Conservation (phyloP, 2,888 invertebrate species). For the Agrotis clavis region DNA sequence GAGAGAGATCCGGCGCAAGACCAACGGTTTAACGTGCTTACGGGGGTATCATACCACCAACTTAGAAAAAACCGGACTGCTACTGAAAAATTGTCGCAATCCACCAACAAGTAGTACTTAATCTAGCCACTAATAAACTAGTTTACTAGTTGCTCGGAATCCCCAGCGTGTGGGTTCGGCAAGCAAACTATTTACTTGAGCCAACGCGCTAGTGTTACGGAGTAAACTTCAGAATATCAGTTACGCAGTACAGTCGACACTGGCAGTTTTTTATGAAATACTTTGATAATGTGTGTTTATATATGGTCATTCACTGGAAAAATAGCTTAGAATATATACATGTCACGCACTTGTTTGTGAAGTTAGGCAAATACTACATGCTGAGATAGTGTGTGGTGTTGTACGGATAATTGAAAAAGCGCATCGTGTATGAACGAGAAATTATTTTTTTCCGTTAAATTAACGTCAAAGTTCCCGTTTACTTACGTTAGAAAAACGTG, state of each 20-base stretch:
- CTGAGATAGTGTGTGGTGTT: not conserved
- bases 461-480: no score
- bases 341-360: no score
- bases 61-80: no score
- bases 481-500: no score
- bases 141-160: conserved; percentile 1
- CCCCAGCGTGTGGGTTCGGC: not conserved
- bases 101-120: not conserved
- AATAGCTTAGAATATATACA: not conserved
- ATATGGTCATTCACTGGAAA: not conserved
- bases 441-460: no score
- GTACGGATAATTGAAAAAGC: no score
- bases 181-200: not conserved
- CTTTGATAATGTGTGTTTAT: not conserved
- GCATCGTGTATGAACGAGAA: no score
- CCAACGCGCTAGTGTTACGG: not conserved
- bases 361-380: no score
- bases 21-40: no score
- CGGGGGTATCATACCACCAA: no score
- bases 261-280: not conserved
- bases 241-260: conserved; percentile 1
- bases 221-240: conserved; percentile 16
- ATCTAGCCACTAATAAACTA: not conserved
- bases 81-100: no score
- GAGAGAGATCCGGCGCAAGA: no score